A percentile compares a stretch with the other conserved stretches of the same genome.
Conservation (phyloP, 2,113 vertebrate genomes). For the Phaethon lepturus region DNA sequence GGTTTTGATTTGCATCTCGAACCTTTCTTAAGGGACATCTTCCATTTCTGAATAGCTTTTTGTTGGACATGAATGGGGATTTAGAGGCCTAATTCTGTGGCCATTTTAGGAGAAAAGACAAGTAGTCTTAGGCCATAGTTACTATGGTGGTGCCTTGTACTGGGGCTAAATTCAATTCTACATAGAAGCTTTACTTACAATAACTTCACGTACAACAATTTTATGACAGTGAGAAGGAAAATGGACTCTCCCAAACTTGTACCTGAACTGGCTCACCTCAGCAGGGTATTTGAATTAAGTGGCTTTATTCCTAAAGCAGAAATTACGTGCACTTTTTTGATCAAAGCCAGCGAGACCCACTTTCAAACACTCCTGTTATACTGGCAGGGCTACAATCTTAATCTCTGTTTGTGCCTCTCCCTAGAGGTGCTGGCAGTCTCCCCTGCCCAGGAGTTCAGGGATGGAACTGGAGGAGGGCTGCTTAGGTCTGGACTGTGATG, state of each 20-base stretch:
- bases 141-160: neutral
- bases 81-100: neutral
- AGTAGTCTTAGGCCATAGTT: neutral
- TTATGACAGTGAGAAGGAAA: neutral
- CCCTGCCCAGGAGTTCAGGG: neutral
- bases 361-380: neutral
- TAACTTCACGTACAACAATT: neutral
- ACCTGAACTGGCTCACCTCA: neutral
- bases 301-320: neutral
- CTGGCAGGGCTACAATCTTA: neutral
- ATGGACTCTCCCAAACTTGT: neutral
- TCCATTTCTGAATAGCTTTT: neutral
- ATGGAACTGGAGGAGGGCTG: neutral
- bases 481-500: neutral
- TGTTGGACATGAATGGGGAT: neutral
- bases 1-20: neutral
- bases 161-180: neutral
- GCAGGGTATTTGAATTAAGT: neutral
- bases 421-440: neutral
- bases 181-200: neutral
- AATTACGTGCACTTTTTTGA: neutral
- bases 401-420: neutral
- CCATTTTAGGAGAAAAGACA: neutral
- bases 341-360: neutral
- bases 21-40: neutral